Base-by-base conservation (phyloP, 2,797 vertebrate genomes). In the Rhabdophis nuchalis region DNA sequence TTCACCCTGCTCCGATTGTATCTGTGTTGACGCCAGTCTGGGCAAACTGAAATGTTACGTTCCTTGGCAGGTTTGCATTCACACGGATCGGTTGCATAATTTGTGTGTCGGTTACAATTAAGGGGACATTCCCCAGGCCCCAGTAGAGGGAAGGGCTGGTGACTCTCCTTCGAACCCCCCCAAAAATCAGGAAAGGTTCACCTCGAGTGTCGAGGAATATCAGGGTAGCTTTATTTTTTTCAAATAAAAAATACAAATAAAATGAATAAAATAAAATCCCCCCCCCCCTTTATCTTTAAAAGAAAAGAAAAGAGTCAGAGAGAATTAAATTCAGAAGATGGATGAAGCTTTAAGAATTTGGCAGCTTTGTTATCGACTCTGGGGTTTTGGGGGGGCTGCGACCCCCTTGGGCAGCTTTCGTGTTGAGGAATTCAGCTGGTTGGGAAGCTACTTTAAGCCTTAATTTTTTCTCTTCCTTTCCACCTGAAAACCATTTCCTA, bases 81-180 rank as follows among this genome's bases (percentile, higher is more conserved):
- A 91, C 97, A 96, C 96, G 97, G 96, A 97, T 97, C 97, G 96
- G 92, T 96, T 97, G 95, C 96, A 92, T 97, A 97, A 97, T 97
- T 97, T 94, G 95, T 97, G 95, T 97, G 97, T 97, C 97, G 96
- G 94, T 97, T 97, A 96, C 96, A 98, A 97, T 97, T 97, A 98
- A 97, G 96, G 97, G 96, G 96, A 95, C 97, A 97, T 97, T 97
- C 97, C 97, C 97, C 97, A 96, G 95, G 95, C 93, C 85, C 1
- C 96, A 97, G 96, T 92, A 92, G 77, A 20, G 92, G 93, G 16
- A 94, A 95, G 87, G 95, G 90, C 95, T 96, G 95, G 95, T 97
- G 96, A 96, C 95, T 96, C 97, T 96, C 96, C 95, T 96, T 95
- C 91, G 90, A 93, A 61, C 0, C 10, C n/a, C n/a, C n/a, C n/a